Evolutionary conservation across 2,797 vertebrate genomes (phyloP).

Genomic region (Serranus cabrilla): DNA sequence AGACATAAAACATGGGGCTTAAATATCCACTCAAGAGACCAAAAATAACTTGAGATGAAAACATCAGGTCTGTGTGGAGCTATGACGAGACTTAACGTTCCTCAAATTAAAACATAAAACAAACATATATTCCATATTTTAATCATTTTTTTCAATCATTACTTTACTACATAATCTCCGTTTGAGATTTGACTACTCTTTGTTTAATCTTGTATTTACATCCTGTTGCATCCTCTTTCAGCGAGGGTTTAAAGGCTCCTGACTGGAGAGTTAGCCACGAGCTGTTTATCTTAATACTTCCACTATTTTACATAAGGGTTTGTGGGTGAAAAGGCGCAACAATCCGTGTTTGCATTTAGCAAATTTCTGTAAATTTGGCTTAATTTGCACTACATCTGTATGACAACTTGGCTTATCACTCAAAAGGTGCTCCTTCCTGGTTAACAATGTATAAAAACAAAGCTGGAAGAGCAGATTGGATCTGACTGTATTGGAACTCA

Average conservation of each 20-base stretch:
- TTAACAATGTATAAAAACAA: not conserved
- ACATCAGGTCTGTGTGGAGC: no score
- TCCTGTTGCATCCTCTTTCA: not conserved
- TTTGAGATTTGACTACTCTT: no score
- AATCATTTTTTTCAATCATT: no score
- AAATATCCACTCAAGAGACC: no score
- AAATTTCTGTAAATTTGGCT: not conserved
- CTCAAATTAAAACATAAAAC: no score
- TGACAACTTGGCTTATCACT: not conserved
- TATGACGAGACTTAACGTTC: no score
- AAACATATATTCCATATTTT: no score
- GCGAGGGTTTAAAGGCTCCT: not conserved
- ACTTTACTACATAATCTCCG: no score
- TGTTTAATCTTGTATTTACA: not conserved
- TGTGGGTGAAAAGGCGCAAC: no score
- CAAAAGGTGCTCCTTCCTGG: not conserved
- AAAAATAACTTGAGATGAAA: no score
- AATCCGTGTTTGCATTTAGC: not conserved
- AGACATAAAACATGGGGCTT: no score
- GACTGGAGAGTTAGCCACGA: not conserved
- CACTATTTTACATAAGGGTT: not conserved
- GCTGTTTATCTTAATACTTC: not conserved
- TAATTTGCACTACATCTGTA: not conserved
- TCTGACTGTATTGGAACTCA: not conserved
- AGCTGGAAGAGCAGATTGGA: no score